Percentiles rank a stretch among this genome's conserved stretches.
Evolutionary conservation across 2,797 vertebrate genomes (phyloP).

Genomic region (Ibycter americanus): DNA sequence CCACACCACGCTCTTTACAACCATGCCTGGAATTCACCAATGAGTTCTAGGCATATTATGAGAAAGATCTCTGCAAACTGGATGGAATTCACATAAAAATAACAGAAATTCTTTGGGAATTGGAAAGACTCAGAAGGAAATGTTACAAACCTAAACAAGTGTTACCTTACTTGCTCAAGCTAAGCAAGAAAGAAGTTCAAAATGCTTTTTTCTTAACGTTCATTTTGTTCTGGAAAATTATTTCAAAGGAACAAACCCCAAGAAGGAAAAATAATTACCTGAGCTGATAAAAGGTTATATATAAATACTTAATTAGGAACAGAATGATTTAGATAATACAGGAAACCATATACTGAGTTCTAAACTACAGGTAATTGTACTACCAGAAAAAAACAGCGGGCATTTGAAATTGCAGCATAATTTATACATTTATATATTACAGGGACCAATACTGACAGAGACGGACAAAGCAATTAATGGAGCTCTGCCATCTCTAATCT

Average conservation of each 20-base stretch:
- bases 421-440: background rate
- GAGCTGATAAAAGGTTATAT: background rate
- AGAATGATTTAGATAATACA: background rate
- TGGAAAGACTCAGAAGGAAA: background rate
- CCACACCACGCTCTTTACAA: background rate
- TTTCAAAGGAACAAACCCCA: background rate
- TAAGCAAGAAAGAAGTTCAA: background rate
- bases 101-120: background rate
- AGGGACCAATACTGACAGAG: background rate
- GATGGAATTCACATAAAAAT: constrained; percentile 19
- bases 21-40: background rate
- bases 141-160: background rate
- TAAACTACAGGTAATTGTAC: background rate
- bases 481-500: background rate
- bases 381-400: background rate
- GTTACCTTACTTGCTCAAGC: background rate
- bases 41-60: background rate
- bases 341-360: background rate
- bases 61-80: background rate
- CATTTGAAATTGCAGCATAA: background rate
- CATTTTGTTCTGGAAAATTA: background rate
- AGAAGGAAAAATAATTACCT: background rate
- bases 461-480: background rate
- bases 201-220: background rate
- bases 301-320: background rate